A percentile compares a stretch with the other conserved stretches of the same genome.
These are phyloP conservation scores for Aphelocoma californica DNA, from an alignment of 2,797 vertebrate genomes.

Conservation along the genomic window DNA sequence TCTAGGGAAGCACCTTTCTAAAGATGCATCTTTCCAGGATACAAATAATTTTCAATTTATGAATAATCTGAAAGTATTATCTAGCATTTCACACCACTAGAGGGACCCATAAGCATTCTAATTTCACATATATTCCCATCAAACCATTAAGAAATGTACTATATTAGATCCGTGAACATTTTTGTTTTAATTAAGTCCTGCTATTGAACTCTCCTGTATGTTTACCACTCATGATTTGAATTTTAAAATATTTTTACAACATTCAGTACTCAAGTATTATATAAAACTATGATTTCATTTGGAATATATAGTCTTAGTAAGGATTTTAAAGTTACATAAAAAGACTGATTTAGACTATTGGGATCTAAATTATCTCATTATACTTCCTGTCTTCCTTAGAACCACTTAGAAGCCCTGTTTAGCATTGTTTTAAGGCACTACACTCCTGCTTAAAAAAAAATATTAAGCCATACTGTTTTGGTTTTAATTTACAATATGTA, in stretches of 20 bases:
- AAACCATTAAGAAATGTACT: not conserved
- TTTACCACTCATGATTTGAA: not conserved
- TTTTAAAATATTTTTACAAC: not conserved
- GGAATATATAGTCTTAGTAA: not conserved
- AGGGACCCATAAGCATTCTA: constrained; percentile 24
- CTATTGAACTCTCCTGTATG: not conserved
- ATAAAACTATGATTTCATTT: not conserved
- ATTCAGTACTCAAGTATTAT: not conserved
- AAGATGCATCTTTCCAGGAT: not conserved
- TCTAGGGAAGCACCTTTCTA: not conserved
- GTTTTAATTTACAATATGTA: not conserved
- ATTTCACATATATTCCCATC: not conserved
- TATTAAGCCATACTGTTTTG: not conserved
- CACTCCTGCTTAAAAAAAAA: not conserved
- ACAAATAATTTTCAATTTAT: not conserved
- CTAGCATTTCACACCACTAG: constrained; percentile 24
- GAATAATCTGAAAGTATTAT: not conserved
- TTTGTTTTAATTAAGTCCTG: not conserved
- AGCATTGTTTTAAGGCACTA: not conserved
- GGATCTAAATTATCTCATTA: not conserved
- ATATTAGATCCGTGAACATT: not conserved
- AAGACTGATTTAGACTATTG: not conserved
- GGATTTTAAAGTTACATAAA: not conserved
- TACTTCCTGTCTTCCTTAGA: not conserved
- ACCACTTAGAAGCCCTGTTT: not conserved